phyloP scores from a whole-genome alignment of 37 sponge, comb jelly and placozoan species.

The Chondrilla cf. caribensis region DNA sequence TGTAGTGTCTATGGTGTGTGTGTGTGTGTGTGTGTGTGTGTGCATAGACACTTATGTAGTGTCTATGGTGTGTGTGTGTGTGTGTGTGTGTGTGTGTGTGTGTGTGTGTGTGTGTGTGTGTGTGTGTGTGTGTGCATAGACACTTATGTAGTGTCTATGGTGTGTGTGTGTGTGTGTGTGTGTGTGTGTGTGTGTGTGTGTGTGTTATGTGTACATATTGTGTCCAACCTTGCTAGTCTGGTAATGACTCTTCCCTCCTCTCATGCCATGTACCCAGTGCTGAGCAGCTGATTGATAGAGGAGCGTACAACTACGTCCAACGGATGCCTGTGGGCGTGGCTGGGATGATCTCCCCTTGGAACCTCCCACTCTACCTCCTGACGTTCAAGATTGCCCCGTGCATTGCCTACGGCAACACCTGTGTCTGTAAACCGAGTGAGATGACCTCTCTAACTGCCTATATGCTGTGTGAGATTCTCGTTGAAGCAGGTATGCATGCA shows the following conservation, averaged over 20 bases:
- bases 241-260: not conserved
- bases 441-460: slow-evolving; percentile 91
- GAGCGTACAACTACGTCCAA: slow-evolving; percentile 73
- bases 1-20: too few species aligned
- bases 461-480: slow-evolving; percentile 77
- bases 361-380: slow-evolving; percentile 84
- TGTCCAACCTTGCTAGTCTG: too few species aligned
- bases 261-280: not conserved
- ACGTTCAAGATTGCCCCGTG: slow-evolving; percentile 91
- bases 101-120: too few species aligned
- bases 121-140: too few species aligned
- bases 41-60: too few species aligned
- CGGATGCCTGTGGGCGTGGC: slow-evolving; percentile 85
- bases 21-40: too few species aligned
- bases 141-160: too few species aligned
- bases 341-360: slow-evolving; percentile 94
- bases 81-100: too few species aligned
- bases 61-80: too few species aligned
- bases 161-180: too few species aligned
- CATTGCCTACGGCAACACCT: slow-evolving; percentile 81
- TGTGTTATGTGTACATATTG: too few species aligned
- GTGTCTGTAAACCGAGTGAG: slow-evolving; percentile 92
- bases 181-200: too few species aligned
- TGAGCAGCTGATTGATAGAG: slow-evolving; percentile 34
- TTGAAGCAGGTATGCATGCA: slow-evolving; percentile 78